A percentile compares a stretch with the other conserved stretches of the same genome.
phyloP scores from a whole-genome alignment of 2,113 vertebrate genomes.

The Empidonax alnorum region DNA sequence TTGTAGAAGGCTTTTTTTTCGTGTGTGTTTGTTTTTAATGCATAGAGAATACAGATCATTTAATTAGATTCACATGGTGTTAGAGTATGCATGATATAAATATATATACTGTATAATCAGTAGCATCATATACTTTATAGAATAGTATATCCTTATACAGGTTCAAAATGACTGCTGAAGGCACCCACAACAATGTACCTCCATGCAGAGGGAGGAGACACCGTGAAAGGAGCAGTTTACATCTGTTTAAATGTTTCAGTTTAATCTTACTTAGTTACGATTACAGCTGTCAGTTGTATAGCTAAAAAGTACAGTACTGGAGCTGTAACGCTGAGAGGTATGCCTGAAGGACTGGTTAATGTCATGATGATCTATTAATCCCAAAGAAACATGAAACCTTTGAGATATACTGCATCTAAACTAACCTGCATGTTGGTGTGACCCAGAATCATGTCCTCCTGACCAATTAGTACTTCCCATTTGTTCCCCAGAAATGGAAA shows the following conservation, averaged over 20 bases:
- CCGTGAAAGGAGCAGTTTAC: neutral
- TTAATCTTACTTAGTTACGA: neutral
- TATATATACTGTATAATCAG: neutral
- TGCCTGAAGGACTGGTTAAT: neutral
- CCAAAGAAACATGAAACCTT: neutral
- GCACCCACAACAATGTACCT: neutral
- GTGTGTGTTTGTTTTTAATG: neutral
- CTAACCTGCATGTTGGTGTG: neutral
- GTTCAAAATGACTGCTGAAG: neutral
- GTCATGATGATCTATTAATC: neutral
- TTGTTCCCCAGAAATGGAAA: neutral
- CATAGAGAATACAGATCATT: neutral
- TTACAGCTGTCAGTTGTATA: neutral
- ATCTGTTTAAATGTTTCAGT: neutral
- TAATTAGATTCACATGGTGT: neutral
- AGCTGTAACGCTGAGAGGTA: neutral
- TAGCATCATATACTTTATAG: neutral
- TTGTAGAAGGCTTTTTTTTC: neutral
- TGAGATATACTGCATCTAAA: neutral
- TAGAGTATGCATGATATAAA: neutral
- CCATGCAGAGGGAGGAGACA: neutral
- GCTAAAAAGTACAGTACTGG: constrained; percentile 7
- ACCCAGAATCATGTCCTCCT: neutral
- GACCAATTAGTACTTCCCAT: neutral
- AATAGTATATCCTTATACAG: neutral